Evolutionary conservation across 2,888 invertebrate genomes (phyloP).

Genomic region (Quadroppia sp.): DNA sequence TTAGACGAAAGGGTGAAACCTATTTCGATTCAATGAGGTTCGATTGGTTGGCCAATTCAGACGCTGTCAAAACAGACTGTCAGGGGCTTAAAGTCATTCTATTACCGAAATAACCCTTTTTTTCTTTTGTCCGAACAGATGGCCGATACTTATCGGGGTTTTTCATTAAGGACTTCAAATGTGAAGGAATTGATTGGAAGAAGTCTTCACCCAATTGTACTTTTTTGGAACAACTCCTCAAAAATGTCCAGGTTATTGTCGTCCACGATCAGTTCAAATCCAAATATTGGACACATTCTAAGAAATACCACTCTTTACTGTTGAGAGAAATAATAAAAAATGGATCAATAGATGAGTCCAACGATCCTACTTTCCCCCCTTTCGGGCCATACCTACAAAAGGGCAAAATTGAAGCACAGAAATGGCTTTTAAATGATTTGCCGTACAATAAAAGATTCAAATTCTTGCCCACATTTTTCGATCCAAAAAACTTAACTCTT

Average conservation of each 20-base stretch:
- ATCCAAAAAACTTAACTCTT: neutral
- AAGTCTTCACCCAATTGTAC: neutral
- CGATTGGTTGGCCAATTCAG: neutral
- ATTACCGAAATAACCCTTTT: neutral
- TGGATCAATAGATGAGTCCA: neutral
- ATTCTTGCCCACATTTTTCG: neutral
- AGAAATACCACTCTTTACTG: neutral
- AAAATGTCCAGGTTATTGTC: neutral
- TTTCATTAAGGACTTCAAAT: neutral
- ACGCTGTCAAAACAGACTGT: too few species aligned
- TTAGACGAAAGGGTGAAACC: neutral
- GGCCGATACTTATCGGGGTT: neutral
- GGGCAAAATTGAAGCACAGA: neutral
- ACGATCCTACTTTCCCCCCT: neutral
- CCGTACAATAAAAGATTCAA: neutral
- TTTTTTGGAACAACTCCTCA: neutral
- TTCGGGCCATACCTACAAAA: neutral
- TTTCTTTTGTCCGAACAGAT: neutral
- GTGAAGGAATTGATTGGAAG: neutral
- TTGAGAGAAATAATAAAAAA: neutral
- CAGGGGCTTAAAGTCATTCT: too few species aligned
- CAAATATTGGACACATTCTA: neutral
- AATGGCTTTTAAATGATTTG: neutral
- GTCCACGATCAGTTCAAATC: neutral
- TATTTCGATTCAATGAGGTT: neutral